A percentile compares a stretch with the other conserved stretches of the same genome.
Evolutionary conservation across 2,797 vertebrate species (phyloP).

Genomic region (Acrossocheilus fasciatus): DNA sequence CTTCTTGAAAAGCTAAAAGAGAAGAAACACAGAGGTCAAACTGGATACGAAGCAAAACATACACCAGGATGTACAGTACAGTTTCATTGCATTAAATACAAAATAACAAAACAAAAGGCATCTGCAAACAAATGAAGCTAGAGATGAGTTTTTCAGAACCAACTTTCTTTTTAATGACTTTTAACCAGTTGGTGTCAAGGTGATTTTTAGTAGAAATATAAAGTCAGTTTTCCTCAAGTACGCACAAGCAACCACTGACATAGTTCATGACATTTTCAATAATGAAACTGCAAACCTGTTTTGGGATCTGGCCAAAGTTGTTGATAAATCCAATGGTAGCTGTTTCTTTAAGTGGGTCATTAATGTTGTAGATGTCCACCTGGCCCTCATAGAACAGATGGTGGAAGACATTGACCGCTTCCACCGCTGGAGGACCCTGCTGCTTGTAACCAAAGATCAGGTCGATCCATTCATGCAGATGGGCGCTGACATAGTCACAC

Average conservation of each 20-base stretch:
- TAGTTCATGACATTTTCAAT: too few relatives aligned
- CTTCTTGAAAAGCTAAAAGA: conserved; percentile 94
- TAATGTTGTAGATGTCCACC: conserved; percentile 99
- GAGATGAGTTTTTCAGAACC: not conserved
- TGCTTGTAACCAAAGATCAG: conserved; percentile 98
- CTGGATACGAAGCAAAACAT: not conserved
- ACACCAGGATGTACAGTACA: not conserved
- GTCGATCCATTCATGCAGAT: conserved; percentile 99
- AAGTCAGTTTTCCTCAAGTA: not conserved
- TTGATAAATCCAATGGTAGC: conserved; percentile 99
- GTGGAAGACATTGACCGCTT: conserved; percentile 98
- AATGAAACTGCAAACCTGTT: conserved; percentile 82
- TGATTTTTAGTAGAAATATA: not conserved
- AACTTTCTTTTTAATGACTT: not conserved
- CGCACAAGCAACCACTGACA: not conserved
- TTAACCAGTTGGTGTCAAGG: not conserved
- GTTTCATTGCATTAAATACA: not conserved
- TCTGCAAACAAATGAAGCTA: not conserved
- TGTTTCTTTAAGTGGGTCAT: conserved; percentile 97
- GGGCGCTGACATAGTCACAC: conserved; percentile 96
- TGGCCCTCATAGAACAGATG: conserved; percentile 99
- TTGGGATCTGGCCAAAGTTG: conserved; percentile 99
- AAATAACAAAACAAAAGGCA: not conserved
- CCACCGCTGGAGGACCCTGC: conserved; percentile 95
- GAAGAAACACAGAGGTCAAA: conserved; percentile 28